A percentile compares a stretch with the other conserved stretches of the same genome.
Evolutionary conservation across 2,113 vertebrate genomes (phyloP).

Genomic region (Oenanthe melanoleuca): DNA sequence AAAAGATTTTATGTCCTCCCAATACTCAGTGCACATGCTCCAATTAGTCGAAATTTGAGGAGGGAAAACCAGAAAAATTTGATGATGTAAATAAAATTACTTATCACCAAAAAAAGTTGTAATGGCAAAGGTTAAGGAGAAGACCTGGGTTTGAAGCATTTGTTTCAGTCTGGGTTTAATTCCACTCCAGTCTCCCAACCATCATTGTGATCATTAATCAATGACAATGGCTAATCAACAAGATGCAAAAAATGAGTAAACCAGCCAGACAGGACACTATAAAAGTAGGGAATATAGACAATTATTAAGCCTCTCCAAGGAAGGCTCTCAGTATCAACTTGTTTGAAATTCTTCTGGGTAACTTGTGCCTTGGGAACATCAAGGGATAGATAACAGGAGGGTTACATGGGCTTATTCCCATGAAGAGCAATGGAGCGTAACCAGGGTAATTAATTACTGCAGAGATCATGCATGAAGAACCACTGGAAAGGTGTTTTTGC

Average conservation of each 20-base stretch:
- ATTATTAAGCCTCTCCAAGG: background rate
- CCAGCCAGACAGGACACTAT: background rate
- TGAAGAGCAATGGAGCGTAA: background rate
- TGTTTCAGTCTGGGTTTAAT: background rate
- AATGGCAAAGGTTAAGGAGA: background rate
- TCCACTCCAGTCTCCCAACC: background rate
- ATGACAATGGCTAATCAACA: background rate
- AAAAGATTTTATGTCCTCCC: background rate
- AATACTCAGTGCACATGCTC: background rate
- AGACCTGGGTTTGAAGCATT: background rate
- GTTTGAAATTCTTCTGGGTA: background rate
- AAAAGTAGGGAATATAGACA: background rate
- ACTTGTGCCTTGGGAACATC: background rate
- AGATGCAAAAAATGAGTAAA: background rate
- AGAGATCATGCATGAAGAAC: background rate
- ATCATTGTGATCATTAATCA: background rate
- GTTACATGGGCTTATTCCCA: background rate
- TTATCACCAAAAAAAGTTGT: background rate
- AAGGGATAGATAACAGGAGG: background rate
- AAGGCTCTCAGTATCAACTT: background rate
- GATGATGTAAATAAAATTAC: background rate
- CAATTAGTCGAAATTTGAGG: background rate
- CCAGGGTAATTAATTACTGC: background rate
- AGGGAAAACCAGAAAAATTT: background rate
- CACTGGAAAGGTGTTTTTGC: background rate